These are phyloP conservation scores for Arctopsyche grandis DNA, from an alignment of 1,140 invertebrate species.

Conservation along the genomic window DNA sequence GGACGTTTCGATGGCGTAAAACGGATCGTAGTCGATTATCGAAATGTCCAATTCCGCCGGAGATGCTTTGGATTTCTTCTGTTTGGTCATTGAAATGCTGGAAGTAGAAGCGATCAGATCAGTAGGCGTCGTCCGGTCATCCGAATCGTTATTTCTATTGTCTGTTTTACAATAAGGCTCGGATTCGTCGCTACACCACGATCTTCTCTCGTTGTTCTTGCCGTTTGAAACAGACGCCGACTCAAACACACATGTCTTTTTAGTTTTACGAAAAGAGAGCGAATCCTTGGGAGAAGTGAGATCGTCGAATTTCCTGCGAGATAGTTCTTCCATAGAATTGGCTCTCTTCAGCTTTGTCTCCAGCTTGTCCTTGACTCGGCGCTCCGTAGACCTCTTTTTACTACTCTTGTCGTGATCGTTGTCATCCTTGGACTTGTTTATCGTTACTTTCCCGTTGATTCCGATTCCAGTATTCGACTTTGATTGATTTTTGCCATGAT, in stretches of 20 bases:
- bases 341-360: constrained; percentile 69
- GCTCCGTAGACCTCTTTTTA: constrained; percentile 63
- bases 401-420: constrained; percentile 61
- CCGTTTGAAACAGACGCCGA: constrained; percentile 55
- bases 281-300: constrained; percentile 65
- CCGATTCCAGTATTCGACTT: constrained; percentile 15
- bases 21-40: constrained; percentile 20
- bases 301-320: constrained; percentile 75
- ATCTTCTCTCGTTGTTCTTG: constrained; percentile 63
- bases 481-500: constrained; percentile 57
- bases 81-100: constrained; percentile 53
- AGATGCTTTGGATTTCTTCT: constrained; percentile 55
- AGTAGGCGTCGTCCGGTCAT: constrained; percentile 54
- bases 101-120: constrained; percentile 35
- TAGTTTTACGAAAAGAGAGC: constrained; percentile 59
- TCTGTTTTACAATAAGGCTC: constrained; percentile 63
- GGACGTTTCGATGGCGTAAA: constrained; percentile 60
- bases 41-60: constrained; percentile 40
- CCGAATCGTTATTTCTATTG: constrained; percentile 58
- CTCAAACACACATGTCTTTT: constrained; percentile 61
- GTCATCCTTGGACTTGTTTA: constrained; percentile 61
- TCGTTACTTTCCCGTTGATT: constrained; percentile 55
- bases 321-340: constrained; percentile 77
- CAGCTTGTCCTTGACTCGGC: constrained; percentile 60
- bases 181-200: constrained; percentile 70